These are phyloP conservation scores for Pimpla rufipes DNA, from an alignment of 2,888 invertebrate genomes.

Conservation along the genomic window DNA sequence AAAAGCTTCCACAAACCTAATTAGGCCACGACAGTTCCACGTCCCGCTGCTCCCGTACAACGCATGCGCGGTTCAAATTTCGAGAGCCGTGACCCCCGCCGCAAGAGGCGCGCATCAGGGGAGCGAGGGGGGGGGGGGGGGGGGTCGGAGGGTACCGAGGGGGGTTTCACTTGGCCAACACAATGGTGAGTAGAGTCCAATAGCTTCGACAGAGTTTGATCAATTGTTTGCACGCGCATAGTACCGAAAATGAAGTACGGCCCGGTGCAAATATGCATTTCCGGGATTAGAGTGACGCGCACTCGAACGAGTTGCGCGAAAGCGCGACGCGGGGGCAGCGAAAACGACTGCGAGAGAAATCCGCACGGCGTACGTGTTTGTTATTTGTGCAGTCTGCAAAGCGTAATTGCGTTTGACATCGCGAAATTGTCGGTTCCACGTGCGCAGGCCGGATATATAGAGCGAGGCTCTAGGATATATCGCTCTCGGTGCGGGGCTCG, in stretches of 20 bases:
- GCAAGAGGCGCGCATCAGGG: no score
- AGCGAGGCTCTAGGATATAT: constrained; percentile 23
- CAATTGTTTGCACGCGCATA: constrained; percentile 5
- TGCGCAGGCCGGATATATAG: background rate
- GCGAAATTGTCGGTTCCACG: constrained; percentile 2
- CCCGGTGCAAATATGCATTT: constrained; percentile 33
- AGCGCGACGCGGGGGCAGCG: background rate
- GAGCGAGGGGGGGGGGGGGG: no score
- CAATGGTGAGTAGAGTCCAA: background rate
- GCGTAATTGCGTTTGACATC: constrained; percentile 16
- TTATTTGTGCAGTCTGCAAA: constrained; percentile 1
- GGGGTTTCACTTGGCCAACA: background rate
- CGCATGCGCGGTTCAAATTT: background rate
- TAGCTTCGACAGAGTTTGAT: constrained; percentile 11
- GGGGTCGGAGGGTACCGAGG: background rate
- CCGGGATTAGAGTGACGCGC: constrained; percentile 18
- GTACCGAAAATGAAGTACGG: constrained; percentile 8
- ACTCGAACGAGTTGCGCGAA: constrained; percentile 12
- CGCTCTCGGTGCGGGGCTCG: background rate
- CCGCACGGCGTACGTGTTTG: constrained; percentile 1
- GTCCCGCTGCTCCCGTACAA: no score
- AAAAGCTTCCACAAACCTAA: no score
- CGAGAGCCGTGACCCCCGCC: no score
- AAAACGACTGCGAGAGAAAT: constrained; percentile 9
- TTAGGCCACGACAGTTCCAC: no score